Evolutionary conservation across 2,113 vertebrate species (phyloP).

Genomic region (Rhegmatorhina hoffmannsi): DNA sequence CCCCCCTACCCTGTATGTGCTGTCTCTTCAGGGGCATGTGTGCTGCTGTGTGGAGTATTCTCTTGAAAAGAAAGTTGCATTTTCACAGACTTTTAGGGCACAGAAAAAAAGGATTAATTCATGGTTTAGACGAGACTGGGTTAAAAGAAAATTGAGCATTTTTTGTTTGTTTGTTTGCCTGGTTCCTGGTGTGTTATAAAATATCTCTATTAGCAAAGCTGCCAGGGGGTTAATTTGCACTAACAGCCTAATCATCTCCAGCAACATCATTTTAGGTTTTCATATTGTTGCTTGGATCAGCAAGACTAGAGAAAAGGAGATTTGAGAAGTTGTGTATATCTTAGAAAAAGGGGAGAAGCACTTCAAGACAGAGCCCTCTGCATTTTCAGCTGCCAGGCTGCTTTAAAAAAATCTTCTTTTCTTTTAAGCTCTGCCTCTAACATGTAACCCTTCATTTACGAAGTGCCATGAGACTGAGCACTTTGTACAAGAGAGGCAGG

Average conservation of each 20-base stretch:
- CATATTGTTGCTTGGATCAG: slow-evolving; percentile 43
- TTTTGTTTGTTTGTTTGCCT: slow-evolving; percentile 20
- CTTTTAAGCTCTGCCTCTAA: not conserved
- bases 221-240: slow-evolving; percentile 56
- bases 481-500: not conserved
- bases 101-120: not conserved
- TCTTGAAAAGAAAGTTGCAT: not conserved
- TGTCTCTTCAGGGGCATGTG: not conserved
- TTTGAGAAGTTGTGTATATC: not conserved
- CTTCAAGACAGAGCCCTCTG: not conserved
- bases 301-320: not conserved
- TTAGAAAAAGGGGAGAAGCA: not conserved
- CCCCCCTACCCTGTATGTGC: not conserved
- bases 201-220: slow-evolving; percentile 41
- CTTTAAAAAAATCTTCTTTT: not conserved
- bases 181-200: slow-evolving; percentile 38
- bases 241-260: slow-evolving; percentile 37
- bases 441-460: not conserved
- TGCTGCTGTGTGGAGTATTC: not conserved
- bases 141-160: slow-evolving; percentile 21
- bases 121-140: not conserved
- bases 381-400: slow-evolving; percentile 25
- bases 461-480: not conserved
- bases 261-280: not conserved
- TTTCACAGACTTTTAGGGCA: not conserved